Percentiles rank a stretch among this genome's conserved stretches.
phyloP scores from a whole-genome alignment of 2,113 vertebrate genomes.

The Paramormyrops kingsleyae region DNA sequence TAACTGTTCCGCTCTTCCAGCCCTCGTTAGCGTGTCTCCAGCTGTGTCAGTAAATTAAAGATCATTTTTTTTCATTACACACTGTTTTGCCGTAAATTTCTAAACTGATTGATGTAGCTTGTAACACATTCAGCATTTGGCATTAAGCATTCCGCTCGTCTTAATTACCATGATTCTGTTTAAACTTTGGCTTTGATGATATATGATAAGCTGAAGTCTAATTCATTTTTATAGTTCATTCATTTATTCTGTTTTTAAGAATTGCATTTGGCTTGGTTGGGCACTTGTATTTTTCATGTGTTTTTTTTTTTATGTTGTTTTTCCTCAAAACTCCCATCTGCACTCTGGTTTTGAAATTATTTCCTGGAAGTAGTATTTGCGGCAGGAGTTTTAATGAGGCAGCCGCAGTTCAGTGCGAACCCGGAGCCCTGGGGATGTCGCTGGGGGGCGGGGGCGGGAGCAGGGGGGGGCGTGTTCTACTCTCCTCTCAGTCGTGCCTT shows the following conservation, averaged over 20 bases:
- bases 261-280: not conserved
- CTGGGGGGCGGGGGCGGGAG: not conserved
- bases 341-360: not conserved
- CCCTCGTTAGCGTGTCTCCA: not conserved
- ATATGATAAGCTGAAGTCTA: not conserved
- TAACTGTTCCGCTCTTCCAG: not conserved
- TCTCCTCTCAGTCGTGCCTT: not conserved
- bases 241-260: not conserved
- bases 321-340: not conserved
- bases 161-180: not conserved
- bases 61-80: not conserved
- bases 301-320: not conserved
- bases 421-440: not conserved
- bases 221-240: not conserved
- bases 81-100: not conserved
- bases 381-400: not conserved
- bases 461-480: not conserved
- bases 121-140: not conserved
- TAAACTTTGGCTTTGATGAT: conserved; percentile 1
- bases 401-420: not conserved
- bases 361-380: not conserved
- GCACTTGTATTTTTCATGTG: not conserved
- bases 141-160: not conserved
- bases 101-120: not conserved
- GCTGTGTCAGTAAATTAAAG: not conserved